Evolutionary conservation across 1,140 invertebrate species (phyloP), one percentile per base, ranked within the genome.

Genomic region (Pissodes strobi): DNA sequence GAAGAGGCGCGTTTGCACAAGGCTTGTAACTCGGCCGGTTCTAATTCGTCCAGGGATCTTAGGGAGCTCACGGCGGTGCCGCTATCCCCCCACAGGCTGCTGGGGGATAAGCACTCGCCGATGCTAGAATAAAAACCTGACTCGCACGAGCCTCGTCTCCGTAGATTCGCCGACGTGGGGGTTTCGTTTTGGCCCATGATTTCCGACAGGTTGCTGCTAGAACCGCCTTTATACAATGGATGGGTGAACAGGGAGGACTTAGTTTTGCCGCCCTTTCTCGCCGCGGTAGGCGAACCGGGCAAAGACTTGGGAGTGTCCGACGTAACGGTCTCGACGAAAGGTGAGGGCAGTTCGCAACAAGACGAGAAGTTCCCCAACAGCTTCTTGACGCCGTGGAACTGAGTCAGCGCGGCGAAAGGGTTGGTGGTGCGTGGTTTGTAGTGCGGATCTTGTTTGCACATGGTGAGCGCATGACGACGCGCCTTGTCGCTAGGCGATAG

Each of bases 111-210:
- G 45, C 76, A 78, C 59, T 78, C 71, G 69, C 81, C 66, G 57
- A 81, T 69, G 81, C 83, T 91, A 21, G 90, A 93, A 81, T 91
- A 94, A 71, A 94, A 93, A 1, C 92, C 92, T 23, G 90, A 92
- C 76, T 94, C 92, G 71, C 91, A 93, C 6, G 91, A 93, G n/a
- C 90, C 91, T 27, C 91, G 82, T 9, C 91, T 81, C 41, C 84
- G 81, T 1, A 87, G 75, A 52, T 80, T 78, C 1, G 80, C 79
- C 10, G 66, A 73, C 4, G 67, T 64, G 6, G 69, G 60, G 48
- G 63, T 49, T 49, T 78, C 74, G 34, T 67, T 51, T 15, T 51
- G 62, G 12, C 67, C 68, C 19, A 75, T 61, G 12, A 53, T 58
- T 43, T 78, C 77, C 1, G 72, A 76, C 15, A 80, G 60, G 56